phyloP scores from a whole-genome alignment of 2,797 vertebrate genomes.

The Sebastes cheni region DNA sequence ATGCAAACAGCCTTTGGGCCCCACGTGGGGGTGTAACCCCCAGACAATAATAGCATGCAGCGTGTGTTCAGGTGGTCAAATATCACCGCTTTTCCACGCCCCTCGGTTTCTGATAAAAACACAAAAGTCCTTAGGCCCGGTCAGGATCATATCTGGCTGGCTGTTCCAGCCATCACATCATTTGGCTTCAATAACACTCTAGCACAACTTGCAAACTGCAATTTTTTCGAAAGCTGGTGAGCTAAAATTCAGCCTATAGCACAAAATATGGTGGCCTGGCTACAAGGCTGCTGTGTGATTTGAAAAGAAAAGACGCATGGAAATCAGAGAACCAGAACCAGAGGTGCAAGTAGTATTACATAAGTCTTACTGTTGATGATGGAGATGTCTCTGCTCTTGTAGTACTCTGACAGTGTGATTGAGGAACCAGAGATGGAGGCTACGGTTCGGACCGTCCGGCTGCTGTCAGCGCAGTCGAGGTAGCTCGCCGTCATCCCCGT shows the following conservation, averaged over 20 bases:
- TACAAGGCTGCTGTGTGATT: not conserved
- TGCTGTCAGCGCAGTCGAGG: slow-evolving; percentile 91
- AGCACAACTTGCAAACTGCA: not conserved
- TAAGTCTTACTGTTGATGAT: slow-evolving; percentile 88
- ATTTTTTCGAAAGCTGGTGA: not conserved
- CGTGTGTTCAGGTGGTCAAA: too few species aligned
- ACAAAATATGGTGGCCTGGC: not conserved
- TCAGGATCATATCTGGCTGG: not conserved
- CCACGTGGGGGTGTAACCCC: too few species aligned
- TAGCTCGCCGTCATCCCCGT: slow-evolving; percentile 79
- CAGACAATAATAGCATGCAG: too few species aligned
- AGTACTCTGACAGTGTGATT: slow-evolving; percentile 90
- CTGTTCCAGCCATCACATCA: not conserved
- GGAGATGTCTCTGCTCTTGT: slow-evolving; percentile 91
- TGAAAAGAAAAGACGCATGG: not conserved
- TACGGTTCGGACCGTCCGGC: slow-evolving; percentile 90
- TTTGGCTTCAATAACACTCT: not conserved
- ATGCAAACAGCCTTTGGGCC: too few species aligned
- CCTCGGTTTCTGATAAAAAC: too few species aligned
- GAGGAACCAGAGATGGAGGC: slow-evolving; percentile 90
- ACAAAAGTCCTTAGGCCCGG: too few species aligned
- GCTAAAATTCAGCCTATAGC: not conserved
- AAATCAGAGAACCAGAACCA: not conserved
- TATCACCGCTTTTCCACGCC: too few species aligned
- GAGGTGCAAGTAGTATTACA: not conserved